A percentile compares a stretch with the other conserved stretches of the same genome.
Evolutionary conservation across 1,140 invertebrate species (phyloP).

Genomic region (Bombus vancouverensis): DNA sequence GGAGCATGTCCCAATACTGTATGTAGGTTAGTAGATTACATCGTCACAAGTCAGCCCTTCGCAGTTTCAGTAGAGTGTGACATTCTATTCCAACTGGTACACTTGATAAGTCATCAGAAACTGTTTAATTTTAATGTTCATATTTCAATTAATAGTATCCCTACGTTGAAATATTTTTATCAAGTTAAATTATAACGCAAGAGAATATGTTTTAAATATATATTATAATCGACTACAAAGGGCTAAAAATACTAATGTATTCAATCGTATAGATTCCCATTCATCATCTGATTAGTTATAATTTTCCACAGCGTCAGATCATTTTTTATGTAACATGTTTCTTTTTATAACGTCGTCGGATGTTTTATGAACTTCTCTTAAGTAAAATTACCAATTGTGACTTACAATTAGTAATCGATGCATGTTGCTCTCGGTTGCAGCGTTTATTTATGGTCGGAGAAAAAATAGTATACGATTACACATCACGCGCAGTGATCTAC

Average conservation of each 20-base stretch:
- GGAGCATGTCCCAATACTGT: not conserved
- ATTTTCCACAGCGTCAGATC: not conserved
- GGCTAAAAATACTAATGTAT: not conserved
- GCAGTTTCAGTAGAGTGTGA: not conserved
- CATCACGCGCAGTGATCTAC: not conserved
- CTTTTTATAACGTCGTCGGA: not conserved
- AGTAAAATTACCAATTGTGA: conserved; percentile 2
- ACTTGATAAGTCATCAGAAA: not conserved
- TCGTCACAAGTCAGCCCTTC: not conserved
- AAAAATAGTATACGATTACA: conserved; percentile 47
- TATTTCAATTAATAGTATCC: not conserved
- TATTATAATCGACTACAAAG: not conserved
- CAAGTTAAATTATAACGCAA: not conserved
- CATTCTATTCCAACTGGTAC: not conserved
- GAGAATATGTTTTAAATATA: not conserved
- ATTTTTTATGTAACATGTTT: not conserved
- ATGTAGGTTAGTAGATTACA: not conserved
- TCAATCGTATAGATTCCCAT: not conserved
- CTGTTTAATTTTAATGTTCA: not conserved
- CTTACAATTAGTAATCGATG: conserved; percentile 6
- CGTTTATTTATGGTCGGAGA: conserved; percentile 50
- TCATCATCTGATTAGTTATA: not conserved
- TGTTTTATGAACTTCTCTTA: not conserved
- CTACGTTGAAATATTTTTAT: not conserved
- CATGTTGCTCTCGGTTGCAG: not conserved